Conservation (phyloP, 2,888 invertebrate species). For the Autographa pulchrina region DNA sequence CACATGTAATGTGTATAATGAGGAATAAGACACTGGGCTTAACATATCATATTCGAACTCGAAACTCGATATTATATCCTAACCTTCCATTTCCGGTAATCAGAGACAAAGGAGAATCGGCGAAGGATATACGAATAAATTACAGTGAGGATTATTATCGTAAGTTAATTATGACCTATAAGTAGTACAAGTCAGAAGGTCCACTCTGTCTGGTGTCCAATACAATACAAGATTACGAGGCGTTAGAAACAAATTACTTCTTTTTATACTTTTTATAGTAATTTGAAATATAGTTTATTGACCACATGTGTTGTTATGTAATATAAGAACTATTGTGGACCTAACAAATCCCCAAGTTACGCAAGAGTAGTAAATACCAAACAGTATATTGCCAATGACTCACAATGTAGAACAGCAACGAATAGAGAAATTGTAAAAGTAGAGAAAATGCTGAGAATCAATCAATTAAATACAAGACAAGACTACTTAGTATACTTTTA, state of each 20-base stretch:
- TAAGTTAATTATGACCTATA: slow-evolving; percentile 6
- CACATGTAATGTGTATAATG: too few relatives aligned
- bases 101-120: slow-evolving; percentile 17
- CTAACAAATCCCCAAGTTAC: too few relatives aligned
- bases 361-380: too few relatives aligned
- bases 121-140: slow-evolving; percentile 23
- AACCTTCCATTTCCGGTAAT: slow-evolving; percentile 8
- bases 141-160: slow-evolving; percentile 22
- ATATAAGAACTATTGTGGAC: too few relatives aligned
- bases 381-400: too few relatives aligned
- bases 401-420: too few relatives aligned
- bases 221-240: neutral
- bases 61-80: slow-evolving; percentile 5
- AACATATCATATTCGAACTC: neutral
- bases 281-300: too few relatives aligned
- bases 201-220: neutral
- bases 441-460: neutral
- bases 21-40: neutral
- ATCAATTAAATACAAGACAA: neutral
- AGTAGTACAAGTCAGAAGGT: neutral
- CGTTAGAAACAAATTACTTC: too few relatives aligned
- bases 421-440: too few relatives aligned
- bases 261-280: too few relatives aligned
- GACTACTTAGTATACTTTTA: neutral
- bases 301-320: too few relatives aligned